phyloP scores from a whole-genome alignment of 2,113 vertebrate genomes.

The Sardina pilchardus region DNA sequence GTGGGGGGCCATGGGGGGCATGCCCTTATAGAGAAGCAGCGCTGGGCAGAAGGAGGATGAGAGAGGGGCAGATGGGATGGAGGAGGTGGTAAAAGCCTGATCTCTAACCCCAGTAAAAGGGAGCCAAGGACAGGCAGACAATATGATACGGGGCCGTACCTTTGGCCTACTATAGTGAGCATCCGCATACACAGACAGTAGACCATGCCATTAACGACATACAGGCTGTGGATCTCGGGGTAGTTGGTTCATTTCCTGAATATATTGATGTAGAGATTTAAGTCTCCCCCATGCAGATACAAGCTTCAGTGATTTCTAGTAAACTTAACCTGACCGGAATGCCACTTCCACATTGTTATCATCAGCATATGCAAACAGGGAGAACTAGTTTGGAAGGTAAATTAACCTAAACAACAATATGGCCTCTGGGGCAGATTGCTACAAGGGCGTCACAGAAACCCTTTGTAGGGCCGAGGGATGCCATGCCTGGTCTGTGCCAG shows the following conservation, averaged over 20 bases:
- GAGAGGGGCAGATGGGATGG: constrained; percentile 9
- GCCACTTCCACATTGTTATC: no score
- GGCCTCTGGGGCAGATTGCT: neutral
- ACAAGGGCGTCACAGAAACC: neutral
- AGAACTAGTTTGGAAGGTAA: neutral
- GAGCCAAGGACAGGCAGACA: neutral
- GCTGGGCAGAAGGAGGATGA: neutral
- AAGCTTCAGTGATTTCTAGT: no score
- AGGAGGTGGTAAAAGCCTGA: neutral
- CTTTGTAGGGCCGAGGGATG: neutral
- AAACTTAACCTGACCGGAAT: no score
- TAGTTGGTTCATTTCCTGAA: neutral
- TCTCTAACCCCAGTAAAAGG: neutral
- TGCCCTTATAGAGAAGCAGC: constrained; percentile 18
- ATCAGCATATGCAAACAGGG: neutral
- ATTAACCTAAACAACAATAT: neutral
- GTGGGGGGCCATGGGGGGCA: neutral
- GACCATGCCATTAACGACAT: neutral
- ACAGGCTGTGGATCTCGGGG: neutral
- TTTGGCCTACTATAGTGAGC: neutral
- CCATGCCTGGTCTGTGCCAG: neutral
- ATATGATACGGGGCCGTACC: neutral
- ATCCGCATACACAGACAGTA: neutral
- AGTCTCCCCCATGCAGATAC: no score
- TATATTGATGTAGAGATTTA: neutral